Conservation (phyloP, 2,797 vertebrate species). For the Enteromius radiatus region DNA sequence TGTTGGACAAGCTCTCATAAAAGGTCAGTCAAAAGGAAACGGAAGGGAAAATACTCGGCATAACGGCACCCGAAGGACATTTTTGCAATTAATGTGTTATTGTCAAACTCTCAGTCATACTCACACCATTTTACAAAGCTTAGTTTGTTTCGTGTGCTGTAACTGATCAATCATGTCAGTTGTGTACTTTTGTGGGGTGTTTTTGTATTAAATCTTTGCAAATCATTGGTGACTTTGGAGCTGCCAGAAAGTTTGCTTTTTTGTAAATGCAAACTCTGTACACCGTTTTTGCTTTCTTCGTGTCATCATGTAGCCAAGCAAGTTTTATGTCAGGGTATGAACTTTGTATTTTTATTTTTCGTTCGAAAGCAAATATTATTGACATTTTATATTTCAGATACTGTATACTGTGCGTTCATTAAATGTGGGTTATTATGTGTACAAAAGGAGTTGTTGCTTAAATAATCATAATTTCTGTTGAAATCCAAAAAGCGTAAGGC, state of each 20-base stretch:
- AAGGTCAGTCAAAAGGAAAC: slow-evolving; percentile 62
- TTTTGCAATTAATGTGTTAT: slow-evolving; percentile 71
- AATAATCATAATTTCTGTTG: slow-evolving; percentile 71
- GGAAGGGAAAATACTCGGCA: slow-evolving; percentile 59
- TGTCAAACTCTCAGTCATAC: slow-evolving; percentile 73
- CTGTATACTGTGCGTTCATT: slow-evolving; percentile 65
- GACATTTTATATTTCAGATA: slow-evolving; percentile 75
- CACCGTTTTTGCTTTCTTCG: slow-evolving; percentile 51
- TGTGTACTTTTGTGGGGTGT: slow-evolving; percentile 75
- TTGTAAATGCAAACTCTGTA: slow-evolving; percentile 61
- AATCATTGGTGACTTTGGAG: slow-evolving; percentile 53
- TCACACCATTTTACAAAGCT: slow-evolving; percentile 70
- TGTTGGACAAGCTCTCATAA: slow-evolving; percentile 60
- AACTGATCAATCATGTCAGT: slow-evolving; percentile 74
- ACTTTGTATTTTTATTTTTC: slow-evolving; percentile 66
- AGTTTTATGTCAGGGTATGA: slow-evolving; percentile 64
- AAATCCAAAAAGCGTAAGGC: slow-evolving; percentile 32
- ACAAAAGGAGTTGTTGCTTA: slow-evolving; percentile 74
- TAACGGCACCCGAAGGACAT: slow-evolving; percentile 66
- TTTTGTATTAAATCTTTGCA: slow-evolving; percentile 74
- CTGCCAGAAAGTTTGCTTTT: slow-evolving; percentile 56
- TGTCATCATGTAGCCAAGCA: slow-evolving; percentile 63
- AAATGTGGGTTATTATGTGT: slow-evolving; percentile 77
- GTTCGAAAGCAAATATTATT: slow-evolving; percentile 70
- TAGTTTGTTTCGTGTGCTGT: slow-evolving; percentile 70